Base-by-base conservation (phyloP, 2,797 vertebrate species). In the Spheniscus humboldti region DNA sequence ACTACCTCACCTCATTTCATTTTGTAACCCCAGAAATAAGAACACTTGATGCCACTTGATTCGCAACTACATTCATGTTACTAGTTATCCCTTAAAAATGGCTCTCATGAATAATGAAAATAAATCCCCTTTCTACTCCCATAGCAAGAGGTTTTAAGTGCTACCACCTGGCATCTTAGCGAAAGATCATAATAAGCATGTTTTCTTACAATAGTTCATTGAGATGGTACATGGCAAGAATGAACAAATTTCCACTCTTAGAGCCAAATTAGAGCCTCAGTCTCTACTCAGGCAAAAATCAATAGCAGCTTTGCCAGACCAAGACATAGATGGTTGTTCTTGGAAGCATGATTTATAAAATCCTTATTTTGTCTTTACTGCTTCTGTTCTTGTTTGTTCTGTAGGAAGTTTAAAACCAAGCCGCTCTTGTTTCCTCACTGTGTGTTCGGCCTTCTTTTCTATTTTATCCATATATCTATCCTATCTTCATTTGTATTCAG, bases 121-220 rank as follows among this genome's bases (percentile, higher is more conserved):
- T 91, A 97, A 96, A 93, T 94, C 88, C 77, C 52, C 37, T 96
- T 97, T 94, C 97, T 93, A 63, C 92, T 97, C 96, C 75, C 48
- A 69, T 66, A 95, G 93, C 90, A 97, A 97, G 96, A 96, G 96
- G 56, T 76, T 96, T 96, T 96, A 94, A 96, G 97, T 97, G 94
- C 86, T 95, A 97, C 96, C 88, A 96, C 96, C 97, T 98, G 96
- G 96, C 95, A 97, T 95, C 93, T 97, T 95, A 96, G 95, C 52
- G 15, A 96, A 97, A 97, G 95, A 97, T 98, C 90, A 94, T 96
- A 97, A 96, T 97, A 98, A 97, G 91, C 94, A 95, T 97, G 93
- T 97, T 98, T 97, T 97, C 96, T 97, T 97, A 96, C 96, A 96
- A 96, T 97, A 96, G 94, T 97, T 97, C 94, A 92, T 93, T 97